Conservation (phyloP, 2,797 vertebrate genomes). For the Falco columbarius region DNA sequence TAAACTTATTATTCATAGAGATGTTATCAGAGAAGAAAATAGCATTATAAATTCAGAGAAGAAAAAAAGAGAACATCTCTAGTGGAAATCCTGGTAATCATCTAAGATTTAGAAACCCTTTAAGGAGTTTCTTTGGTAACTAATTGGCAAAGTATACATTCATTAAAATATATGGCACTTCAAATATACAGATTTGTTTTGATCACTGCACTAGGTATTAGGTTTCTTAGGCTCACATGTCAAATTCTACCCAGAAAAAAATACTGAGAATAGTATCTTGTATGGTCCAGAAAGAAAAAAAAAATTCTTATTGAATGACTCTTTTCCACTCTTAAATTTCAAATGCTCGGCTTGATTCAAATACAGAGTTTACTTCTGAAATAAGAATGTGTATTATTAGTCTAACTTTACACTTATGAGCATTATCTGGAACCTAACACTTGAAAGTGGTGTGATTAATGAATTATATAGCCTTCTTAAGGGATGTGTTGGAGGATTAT, state of each 20-base stretch:
- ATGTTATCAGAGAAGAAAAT: neutral
- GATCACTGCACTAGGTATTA: neutral
- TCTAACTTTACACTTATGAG: neutral
- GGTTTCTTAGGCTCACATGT: neutral
- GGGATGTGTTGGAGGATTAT: neutral
- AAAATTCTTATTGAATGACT: neutral
- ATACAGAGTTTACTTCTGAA: neutral
- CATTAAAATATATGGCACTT: neutral
- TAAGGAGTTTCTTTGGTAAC: neutral
- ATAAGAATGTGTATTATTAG: neutral
- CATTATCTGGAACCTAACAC: neutral
- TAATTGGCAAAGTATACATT: neutral
- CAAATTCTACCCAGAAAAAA: neutral
- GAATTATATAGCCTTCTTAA: neutral
- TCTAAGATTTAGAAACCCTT: neutral
- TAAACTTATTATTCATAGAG: neutral
- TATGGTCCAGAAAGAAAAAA: neutral
- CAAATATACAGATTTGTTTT: neutral
- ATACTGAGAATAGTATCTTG: neutral
- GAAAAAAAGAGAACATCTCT: neutral
- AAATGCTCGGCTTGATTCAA: neutral
- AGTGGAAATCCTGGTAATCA: neutral
- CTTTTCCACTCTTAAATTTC: neutral
- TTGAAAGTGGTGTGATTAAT: neutral
- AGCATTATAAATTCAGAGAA: neutral